Percentiles rank a stretch among this genome's conserved stretches.
phyloP scores from a whole-genome alignment of 2,888 invertebrate species.

The Choreutis nemorana region DNA sequence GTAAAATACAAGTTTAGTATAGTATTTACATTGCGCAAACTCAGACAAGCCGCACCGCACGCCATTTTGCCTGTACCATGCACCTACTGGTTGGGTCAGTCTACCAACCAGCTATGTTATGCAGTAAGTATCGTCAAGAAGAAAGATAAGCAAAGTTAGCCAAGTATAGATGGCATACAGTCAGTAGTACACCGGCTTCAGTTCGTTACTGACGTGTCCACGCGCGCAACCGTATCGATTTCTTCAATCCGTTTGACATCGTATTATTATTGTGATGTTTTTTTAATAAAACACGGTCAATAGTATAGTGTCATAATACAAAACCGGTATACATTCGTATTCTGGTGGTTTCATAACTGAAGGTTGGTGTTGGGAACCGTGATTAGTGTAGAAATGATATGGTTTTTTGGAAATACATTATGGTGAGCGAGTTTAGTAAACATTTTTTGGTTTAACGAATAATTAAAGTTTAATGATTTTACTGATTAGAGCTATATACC shows the following conservation, averaged over 20 bases:
- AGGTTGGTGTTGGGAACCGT: too few relatives aligned
- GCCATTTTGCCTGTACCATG: conserved; percentile 30
- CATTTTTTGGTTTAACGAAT: too few relatives aligned
- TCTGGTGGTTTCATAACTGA: conserved; percentile 29
- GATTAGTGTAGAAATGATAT: conserved; percentile 8
- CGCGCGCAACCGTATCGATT: conserved; percentile 32
- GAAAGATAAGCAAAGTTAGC: too few relatives aligned
- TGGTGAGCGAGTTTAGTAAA: conserved; percentile 9
- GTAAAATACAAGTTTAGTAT: not conserved
- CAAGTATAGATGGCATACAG: too few relatives aligned
- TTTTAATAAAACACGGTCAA: conserved; percentile 33
- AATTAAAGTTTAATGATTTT: too few relatives aligned
- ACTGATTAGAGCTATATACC: too few relatives aligned
- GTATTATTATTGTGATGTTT: conserved; percentile 24
- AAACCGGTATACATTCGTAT: conserved; percentile 18
- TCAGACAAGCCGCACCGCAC: conserved; percentile 23
- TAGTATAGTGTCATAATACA: conserved; percentile 19
- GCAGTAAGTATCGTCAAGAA: too few relatives aligned
- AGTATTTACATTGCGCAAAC: conserved; percentile 36
- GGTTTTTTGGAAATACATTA: conserved; percentile 18
- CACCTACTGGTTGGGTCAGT: conserved; percentile 17
- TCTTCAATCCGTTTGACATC: conserved; percentile 12
- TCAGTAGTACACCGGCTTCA: conserved; percentile 38
- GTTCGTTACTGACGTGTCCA: conserved; percentile 20
- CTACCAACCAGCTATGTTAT: too few relatives aligned